A percentile compares a stretch with the other conserved stretches of the same genome.
Conservation (phyloP, 2,797 vertebrate genomes). For the Pseudomugil gertrudae region DNA sequence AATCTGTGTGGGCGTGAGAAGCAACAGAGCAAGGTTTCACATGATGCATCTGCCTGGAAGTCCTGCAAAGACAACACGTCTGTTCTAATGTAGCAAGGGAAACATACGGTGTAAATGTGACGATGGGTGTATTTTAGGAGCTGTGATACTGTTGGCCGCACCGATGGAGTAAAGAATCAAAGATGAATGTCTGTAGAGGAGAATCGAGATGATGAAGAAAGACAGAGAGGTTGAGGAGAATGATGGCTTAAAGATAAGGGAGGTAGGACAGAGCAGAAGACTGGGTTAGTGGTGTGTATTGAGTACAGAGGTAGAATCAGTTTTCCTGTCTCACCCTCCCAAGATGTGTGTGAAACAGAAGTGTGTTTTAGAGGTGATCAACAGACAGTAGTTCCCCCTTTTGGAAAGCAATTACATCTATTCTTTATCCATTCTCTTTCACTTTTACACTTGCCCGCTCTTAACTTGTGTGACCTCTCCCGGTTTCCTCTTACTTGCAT, state of each 20-base stretch:
- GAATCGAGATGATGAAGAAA: constrained; percentile 39
- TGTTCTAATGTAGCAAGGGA: constrained; percentile 16
- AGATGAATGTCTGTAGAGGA: constrained; percentile 22
- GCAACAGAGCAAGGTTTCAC: constrained; percentile 60
- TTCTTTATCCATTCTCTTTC: constrained; percentile 41
- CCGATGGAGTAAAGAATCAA: constrained; percentile 3
- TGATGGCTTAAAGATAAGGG: constrained; percentile 39
- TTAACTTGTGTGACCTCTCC: constrained; percentile 56
- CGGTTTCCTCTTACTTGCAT: constrained; percentile 49
- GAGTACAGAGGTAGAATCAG: constrained; percentile 32
- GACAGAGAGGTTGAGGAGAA: constrained; percentile 19
- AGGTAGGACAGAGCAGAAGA: constrained; percentile 8
- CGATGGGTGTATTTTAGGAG: constrained; percentile 6
- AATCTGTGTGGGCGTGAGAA: constrained; percentile 72
- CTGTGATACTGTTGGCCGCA: constrained; percentile 8
- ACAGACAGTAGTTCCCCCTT: constrained; percentile 49
- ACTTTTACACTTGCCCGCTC: constrained; percentile 6
- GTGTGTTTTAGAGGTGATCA: constrained; percentile 41
- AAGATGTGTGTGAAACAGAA: constrained; percentile 20
- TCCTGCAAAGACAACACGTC: constrained; percentile 42
- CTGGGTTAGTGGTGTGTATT: constrained; percentile 33
- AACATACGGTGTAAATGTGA: constrained; percentile 11
- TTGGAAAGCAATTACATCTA: constrained; percentile 62
- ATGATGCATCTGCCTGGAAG: constrained; percentile 54
- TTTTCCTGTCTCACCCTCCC: constrained; percentile 41